Evolutionary conservation across 2,113 vertebrate species (phyloP).

Genomic region (Calidris pygmaea): DNA sequence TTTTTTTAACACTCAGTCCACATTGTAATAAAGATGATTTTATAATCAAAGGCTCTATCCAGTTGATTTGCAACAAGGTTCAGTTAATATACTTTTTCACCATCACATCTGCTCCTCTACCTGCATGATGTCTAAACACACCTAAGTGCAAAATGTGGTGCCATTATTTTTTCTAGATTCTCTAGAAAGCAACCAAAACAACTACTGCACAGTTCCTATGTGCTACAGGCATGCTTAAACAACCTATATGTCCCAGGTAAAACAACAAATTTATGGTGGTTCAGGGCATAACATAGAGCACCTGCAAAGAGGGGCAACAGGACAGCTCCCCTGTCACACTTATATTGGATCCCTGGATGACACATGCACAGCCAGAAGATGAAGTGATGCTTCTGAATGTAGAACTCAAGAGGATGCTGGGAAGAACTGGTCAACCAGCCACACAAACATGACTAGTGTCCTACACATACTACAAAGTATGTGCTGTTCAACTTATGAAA

Average conservation of each 20-base stretch:
- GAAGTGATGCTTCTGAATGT: neutral
- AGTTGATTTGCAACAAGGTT: neutral
- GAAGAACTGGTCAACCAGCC: constrained; percentile 30
- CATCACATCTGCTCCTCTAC: neutral
- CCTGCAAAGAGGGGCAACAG: accelerated
- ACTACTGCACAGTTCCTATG: neutral
- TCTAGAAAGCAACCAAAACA: neutral
- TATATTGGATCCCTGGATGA: constrained; percentile 2
- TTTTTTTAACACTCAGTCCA: neutral
- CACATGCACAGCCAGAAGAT: neutral
- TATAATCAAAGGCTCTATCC: neutral
- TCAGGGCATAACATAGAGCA: neutral
- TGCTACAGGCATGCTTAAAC: neutral
- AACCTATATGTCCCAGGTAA: neutral
- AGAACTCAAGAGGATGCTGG: neutral
- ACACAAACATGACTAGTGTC: neutral
- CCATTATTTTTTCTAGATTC: neutral
- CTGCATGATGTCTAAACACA: neutral
- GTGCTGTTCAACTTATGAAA: neutral
- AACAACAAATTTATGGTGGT: neutral
- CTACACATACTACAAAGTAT: neutral
- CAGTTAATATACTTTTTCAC: neutral
- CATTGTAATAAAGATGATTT: neutral
- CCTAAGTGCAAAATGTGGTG: accelerated
- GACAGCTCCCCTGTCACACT: neutral